A percentile compares a stretch with the other conserved stretches of the same genome.
Conservation (phyloP, 2,888 invertebrate genomes). For the Apamea sordens region DNA sequence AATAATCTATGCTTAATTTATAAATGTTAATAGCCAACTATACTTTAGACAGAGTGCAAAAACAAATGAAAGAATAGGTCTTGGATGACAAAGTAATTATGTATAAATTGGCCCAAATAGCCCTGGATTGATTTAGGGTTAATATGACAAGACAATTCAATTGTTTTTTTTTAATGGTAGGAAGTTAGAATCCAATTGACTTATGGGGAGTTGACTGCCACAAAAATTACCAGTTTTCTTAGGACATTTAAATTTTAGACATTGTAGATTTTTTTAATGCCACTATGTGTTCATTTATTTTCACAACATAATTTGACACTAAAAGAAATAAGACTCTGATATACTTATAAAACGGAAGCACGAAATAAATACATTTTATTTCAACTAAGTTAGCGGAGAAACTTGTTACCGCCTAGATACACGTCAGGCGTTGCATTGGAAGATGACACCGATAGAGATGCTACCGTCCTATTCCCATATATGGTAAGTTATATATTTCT, state of each 20-base stretch:
- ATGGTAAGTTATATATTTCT: constrained; percentile 82
- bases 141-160: background rate
- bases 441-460: constrained; percentile 84
- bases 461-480: constrained; percentile 86
- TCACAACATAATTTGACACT: too few relatives aligned
- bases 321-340: background rate
- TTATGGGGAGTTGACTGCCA: fast-evolving
- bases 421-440: constrained; percentile 82
- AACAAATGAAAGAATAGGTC: background rate
- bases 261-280: background rate
- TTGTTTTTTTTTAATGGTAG: background rate
- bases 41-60: background rate
- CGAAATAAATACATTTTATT: constrained; percentile 17
- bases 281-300: background rate
- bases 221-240: background rate
- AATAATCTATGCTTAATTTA: background rate
- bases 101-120: background rate
- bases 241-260: too few relatives aligned
- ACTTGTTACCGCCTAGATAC: constrained; percentile 84
- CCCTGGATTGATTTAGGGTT: too few relatives aligned
- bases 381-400: constrained; percentile 62
- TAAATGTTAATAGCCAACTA: background rate
- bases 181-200: background rate
- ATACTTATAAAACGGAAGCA: background rate
- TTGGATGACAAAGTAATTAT: background rate